Evolutionary conservation across 2,113 vertebrate species (phyloP).

Genomic region (Leucoraja erinaceus): DNA sequence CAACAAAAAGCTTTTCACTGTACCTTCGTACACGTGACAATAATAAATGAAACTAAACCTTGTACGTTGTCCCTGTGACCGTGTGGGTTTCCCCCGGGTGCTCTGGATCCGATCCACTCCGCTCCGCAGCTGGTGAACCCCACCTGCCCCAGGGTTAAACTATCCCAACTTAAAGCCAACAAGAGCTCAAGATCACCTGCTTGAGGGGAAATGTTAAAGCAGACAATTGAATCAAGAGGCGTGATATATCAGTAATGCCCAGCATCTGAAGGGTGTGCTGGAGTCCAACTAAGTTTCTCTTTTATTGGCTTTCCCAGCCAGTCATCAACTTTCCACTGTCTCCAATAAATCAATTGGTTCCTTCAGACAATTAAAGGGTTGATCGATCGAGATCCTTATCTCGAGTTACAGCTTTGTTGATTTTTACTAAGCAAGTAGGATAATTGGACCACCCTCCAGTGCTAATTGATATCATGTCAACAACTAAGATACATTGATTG

Average conservation of each 20-base stretch:
- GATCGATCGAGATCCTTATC: not conserved
- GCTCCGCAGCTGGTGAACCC: too few relatives aligned
- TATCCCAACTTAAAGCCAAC: too few relatives aligned
- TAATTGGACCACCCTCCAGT: not conserved
- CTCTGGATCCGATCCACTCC: too few relatives aligned
- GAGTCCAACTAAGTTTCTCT: not conserved
- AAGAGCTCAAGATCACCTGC: not conserved
- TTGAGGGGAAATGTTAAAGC: not conserved
- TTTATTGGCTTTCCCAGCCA: not conserved
- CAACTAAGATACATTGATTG: slow-evolving; percentile 1
- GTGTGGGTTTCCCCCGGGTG: too few relatives aligned
- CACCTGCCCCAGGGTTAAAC: too few relatives aligned
- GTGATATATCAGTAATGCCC: not conserved
- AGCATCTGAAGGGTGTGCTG: not conserved
- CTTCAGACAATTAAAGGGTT: slow-evolving; percentile 5
- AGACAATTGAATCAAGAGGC: too few relatives aligned
- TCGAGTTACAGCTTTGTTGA: not conserved
- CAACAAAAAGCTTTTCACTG: too few relatives aligned
- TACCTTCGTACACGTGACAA: too few relatives aligned
- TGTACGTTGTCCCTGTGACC: too few relatives aligned
- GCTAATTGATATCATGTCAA: slow-evolving; percentile 26
- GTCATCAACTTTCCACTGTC: not conserved
- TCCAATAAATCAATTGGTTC: slow-evolving; percentile 15
- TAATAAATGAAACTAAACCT: too few relatives aligned
- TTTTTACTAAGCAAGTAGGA: not conserved